Percentiles rank a stretch among this genome's conserved stretches.
Evolutionary conservation across 2,888 invertebrate species (phyloP).

Genomic region (Drosophila vallismaia): DNA sequence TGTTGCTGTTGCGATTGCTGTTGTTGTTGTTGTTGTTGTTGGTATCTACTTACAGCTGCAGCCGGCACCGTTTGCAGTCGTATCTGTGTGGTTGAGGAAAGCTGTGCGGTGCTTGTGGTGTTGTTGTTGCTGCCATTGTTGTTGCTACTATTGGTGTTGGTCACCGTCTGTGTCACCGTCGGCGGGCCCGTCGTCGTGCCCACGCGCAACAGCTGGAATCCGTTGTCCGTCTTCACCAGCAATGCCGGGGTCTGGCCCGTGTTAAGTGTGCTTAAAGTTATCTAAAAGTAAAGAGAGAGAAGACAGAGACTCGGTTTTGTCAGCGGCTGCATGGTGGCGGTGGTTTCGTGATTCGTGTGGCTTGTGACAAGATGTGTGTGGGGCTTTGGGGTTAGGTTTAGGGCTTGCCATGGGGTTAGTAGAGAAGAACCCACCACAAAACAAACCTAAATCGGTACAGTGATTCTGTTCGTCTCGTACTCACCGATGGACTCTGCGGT

Average conservation of each 20-base stretch:
- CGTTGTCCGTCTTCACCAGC: conserved; percentile 98
- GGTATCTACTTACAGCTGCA: conserved; percentile 92
- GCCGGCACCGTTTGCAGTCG: conserved; percentile 94
- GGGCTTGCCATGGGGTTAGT: conserved; percentile 60
- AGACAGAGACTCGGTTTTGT: conserved; percentile 50
- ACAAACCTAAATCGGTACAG: conserved; percentile 50
- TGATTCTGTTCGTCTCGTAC: conserved; percentile 34
- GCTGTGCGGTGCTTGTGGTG: conserved; percentile 72
- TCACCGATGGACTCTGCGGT: conserved; percentile 90
- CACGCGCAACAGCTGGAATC: conserved; percentile 95
- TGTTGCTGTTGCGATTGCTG: conserved; percentile 70
- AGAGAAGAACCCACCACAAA: conserved; percentile 60
- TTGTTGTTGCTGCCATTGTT: conserved; percentile 68
- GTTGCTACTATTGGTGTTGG: conserved; percentile 79
- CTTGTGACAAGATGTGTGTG: conserved; percentile 21
- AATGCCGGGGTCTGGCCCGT: conserved; percentile 94
- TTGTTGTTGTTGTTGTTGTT: conserved; percentile 64
- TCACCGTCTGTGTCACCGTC: conserved; percentile 83
- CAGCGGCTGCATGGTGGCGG: conserved; percentile 41
- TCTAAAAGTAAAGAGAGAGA: conserved; percentile 85
- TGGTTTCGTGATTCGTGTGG: conserved; percentile 18
- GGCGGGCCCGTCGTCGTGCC: conserved; percentile 88
- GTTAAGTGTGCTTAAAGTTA: conserved; percentile 94
- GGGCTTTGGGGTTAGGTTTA: conserved; percentile 26
- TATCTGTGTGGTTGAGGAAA: conserved; percentile 89